phyloP scores from a whole-genome alignment of 2,888 invertebrate species.

The Acrobasis repandana region DNA sequence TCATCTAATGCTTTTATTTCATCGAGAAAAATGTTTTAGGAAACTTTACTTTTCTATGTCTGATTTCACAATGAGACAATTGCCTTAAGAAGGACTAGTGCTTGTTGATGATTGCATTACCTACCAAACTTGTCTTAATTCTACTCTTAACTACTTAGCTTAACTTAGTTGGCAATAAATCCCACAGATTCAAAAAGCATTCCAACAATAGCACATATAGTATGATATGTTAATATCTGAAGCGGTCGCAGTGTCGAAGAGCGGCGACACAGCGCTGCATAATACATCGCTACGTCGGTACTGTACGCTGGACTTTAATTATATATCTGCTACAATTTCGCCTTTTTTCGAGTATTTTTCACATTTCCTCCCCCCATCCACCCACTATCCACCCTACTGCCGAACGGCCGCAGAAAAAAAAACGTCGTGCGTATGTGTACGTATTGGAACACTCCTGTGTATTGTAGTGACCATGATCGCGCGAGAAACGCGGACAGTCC shows the following conservation, averaged over 20 bases:
- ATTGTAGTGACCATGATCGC: conserved; percentile 42
- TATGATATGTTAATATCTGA: not conserved
- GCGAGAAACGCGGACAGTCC: conserved; percentile 29
- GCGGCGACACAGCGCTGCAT: conserved; percentile 74
- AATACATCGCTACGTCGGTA: conserved; percentile 77
- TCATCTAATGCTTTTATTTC: too few species aligned
- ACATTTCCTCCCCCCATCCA: conserved; percentile 73
- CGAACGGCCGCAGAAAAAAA: conserved; percentile 73
- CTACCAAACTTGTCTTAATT: too few species aligned
- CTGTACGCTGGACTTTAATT: conserved; percentile 81
- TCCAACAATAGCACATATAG: not conserved
- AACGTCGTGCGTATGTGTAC: conserved; percentile 58
- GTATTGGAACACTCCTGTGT: conserved; percentile 43
- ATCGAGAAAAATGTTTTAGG: too few species aligned
- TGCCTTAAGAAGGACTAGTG: too few species aligned
- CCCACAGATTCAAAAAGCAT: not conserved
- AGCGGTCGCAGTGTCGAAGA: conserved; percentile 11
- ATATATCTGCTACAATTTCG: conserved; percentile 83
- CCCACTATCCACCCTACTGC: conserved; percentile 61
- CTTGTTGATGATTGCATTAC: too few species aligned
- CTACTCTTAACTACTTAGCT: too few species aligned
- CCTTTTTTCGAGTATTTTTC: conserved; percentile 84
- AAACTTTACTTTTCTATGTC: too few species aligned
- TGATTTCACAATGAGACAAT: too few species aligned
- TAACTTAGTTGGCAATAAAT: not conserved